These are phyloP conservation scores for Amia ocellicauda DNA, from an alignment of 2,113 vertebrate genomes.

Conservation along the genomic window DNA sequence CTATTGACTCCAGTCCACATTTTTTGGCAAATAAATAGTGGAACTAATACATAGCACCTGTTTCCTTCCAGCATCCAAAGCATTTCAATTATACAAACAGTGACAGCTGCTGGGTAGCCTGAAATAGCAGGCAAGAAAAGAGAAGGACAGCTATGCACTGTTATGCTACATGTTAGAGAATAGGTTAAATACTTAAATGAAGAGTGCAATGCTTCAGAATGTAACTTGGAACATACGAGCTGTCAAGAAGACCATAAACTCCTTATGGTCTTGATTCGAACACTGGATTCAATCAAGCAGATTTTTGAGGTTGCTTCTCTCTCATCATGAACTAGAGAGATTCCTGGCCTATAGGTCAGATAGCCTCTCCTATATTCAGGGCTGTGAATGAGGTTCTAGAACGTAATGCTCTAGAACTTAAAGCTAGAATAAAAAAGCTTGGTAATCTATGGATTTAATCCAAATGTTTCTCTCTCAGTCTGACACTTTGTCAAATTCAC, in stretches of 20 bases:
- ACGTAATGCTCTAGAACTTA: no score
- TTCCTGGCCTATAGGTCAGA: no score
- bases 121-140: conserved; percentile 43
- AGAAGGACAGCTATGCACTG: conserved; percentile 37
- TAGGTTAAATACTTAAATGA: conserved; percentile 40
- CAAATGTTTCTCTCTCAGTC: no score
- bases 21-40: conserved; percentile 43
- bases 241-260: conserved; percentile 17
- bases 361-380: no score
- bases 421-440: no score
- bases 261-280: no score
- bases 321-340: no score
- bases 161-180: conserved; percentile 22
- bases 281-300: not conserved
- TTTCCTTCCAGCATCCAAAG: conserved; percentile 54
- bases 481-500: no score
- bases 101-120: conserved; percentile 62
- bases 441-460: no score
- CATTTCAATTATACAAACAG: conserved; percentile 56
- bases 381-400: no score
- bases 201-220: conserved; percentile 26
- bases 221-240: conserved; percentile 51
- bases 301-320: no score
- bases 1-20: conserved; percentile 39
- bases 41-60: conserved; percentile 62